These are phyloP conservation scores for Aptenodytes forsteri DNA, from an alignment of 2,113 vertebrate genomes.

Conservation along the genomic window DNA sequence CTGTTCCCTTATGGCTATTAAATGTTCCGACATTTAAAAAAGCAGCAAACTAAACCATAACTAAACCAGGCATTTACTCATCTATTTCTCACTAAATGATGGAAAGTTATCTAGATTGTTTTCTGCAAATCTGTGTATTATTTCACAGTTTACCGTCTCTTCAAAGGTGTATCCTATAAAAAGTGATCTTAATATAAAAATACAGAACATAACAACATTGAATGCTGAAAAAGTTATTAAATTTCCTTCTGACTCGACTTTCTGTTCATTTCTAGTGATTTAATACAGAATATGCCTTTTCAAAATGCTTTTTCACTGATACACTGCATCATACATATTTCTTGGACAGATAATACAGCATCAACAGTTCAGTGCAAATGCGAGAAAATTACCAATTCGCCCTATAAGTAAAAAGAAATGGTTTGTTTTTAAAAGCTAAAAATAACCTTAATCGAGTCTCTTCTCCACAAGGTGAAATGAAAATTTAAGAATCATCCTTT, in stretches of 20 bases:
- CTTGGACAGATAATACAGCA: background rate
- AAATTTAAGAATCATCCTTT: background rate
- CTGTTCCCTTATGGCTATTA: background rate
- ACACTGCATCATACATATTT: background rate
- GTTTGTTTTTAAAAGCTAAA: background rate
- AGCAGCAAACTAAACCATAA: background rate
- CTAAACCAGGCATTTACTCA: background rate
- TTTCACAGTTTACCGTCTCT: background rate
- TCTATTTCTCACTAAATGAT: background rate
- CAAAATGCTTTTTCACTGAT: background rate
- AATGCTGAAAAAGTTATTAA: background rate
- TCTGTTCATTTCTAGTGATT: background rate
- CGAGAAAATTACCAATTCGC: background rate
- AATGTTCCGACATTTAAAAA: conserved; percentile 21
- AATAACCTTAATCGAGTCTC: background rate
- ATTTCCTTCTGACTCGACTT: background rate
- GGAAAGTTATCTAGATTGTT: background rate
- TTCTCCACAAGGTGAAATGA: background rate
- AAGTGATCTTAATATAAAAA: background rate
- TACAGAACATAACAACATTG: background rate
- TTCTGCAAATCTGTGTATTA: background rate
- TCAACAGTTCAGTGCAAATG: background rate
- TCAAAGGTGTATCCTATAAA: background rate
- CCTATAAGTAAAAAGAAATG: background rate
- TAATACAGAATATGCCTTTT: background rate